Percentiles rank a stretch among this genome's conserved stretches.
Conservation (phyloP, 2,113 vertebrate genomes). For the Engystomops pustulosus region DNA sequence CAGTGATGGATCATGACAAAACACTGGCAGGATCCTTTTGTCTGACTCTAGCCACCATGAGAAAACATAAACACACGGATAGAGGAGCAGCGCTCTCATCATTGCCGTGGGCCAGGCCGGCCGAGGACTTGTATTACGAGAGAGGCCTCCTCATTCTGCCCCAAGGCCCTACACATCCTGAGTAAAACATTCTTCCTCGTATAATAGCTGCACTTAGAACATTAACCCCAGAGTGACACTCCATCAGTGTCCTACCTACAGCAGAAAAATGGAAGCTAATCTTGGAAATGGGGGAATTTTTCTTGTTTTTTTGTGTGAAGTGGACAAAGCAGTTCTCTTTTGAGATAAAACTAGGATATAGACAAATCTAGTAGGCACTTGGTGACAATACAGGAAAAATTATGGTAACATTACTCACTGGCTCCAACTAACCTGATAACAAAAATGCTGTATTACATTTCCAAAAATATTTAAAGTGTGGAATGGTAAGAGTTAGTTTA, state of each 20-base stretch:
- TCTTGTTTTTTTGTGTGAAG: constrained; percentile 57
- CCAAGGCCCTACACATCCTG: constrained; percentile 50
- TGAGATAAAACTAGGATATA: not conserved
- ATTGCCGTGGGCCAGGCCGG: not conserved
- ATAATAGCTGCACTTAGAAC: constrained; percentile 38
- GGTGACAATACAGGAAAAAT: not conserved
- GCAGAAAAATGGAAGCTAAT: constrained; percentile 38
- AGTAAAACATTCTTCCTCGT: constrained; percentile 32
- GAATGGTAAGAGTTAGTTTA: too few relatives aligned
- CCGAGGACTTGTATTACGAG: constrained; percentile 40
- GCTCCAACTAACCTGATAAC: too few relatives aligned
- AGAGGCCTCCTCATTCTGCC: constrained; percentile 39
- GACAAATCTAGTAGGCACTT: not conserved
- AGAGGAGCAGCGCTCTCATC: constrained; percentile 15
- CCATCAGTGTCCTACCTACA: constrained; percentile 18
- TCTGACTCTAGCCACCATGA: constrained; percentile 48
- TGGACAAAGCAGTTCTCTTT: constrained; percentile 16
- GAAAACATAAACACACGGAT: constrained; percentile 58
- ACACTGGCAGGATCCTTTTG: constrained; percentile 48
- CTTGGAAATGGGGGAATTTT: constrained; percentile 64
- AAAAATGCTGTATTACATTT: too few relatives aligned
- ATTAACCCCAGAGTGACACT: constrained; percentile 31
- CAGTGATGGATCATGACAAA: constrained; percentile 59
- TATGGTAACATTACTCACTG: not conserved
- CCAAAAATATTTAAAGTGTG: too few relatives aligned